Evolutionary conservation across 2,888 invertebrate species (phyloP).

Genomic region (Hypomecis punctinalis): DNA sequence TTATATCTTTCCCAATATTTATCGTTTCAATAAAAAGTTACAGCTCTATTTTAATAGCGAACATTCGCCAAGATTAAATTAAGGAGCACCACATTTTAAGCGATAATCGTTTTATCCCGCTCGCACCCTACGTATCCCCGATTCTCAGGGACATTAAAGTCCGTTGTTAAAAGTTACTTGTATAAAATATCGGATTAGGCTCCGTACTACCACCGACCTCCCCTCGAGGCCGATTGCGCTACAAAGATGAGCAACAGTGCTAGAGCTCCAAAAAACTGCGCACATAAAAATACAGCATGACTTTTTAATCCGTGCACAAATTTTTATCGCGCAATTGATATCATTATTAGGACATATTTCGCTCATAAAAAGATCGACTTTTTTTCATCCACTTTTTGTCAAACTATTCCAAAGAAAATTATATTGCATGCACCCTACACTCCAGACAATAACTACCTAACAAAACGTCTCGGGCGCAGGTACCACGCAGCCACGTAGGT

Average conservation of each 20-base stretch:
- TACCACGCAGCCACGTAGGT: too few species aligned
- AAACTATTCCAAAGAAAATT: too few species aligned
- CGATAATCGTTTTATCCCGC: slow-evolving; percentile 34
- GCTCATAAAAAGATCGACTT: too few species aligned
- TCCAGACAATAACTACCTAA: too few species aligned
- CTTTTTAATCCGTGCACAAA: too few species aligned
- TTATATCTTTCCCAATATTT: slow-evolving; percentile 12
- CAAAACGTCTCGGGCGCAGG: too few species aligned
- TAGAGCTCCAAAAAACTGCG: not conserved
- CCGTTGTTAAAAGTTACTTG: slow-evolving; percentile 41
- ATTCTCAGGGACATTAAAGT: slow-evolving; percentile 43
- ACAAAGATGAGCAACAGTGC: slow-evolving; percentile 7
- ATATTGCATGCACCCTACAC: too few species aligned
- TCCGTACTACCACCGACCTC: slow-evolving; percentile 42
- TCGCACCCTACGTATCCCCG: slow-evolving; percentile 35
- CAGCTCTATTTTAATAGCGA: slow-evolving; percentile 31
- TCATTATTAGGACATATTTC: too few species aligned
- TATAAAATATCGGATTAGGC: slow-evolving; percentile 59
- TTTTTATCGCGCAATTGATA: too few species aligned
- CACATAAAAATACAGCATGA: not conserved
- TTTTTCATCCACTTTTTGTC: too few species aligned
- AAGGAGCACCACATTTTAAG: slow-evolving; percentile 32
- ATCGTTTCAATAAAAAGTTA: slow-evolving; percentile 28
- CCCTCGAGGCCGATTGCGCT: slow-evolving; percentile 61
- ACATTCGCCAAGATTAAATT: slow-evolving; percentile 35